A percentile compares a stretch with the other conserved stretches of the same genome.
Evolutionary conservation across 2,113 vertebrate genomes (phyloP).

Genomic region (Propithecus coquereli): DNA sequence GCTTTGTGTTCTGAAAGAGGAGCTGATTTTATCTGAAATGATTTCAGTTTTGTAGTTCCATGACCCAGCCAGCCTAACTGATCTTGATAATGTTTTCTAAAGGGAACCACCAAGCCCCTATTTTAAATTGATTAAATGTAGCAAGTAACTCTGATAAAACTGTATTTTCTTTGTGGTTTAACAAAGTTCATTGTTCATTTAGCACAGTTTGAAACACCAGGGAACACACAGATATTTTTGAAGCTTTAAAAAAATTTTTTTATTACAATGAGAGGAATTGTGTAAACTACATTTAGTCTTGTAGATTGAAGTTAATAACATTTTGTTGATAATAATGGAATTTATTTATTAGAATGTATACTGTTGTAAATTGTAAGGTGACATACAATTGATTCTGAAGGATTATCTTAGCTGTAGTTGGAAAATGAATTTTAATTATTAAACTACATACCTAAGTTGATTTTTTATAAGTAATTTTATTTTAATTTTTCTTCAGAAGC

Average conservation of each 20-base stretch:
- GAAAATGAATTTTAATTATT: conserved; percentile 14
- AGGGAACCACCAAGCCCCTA: background rate
- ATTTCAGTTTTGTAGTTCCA: conserved; percentile 4
- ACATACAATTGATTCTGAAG: conserved; percentile 10
- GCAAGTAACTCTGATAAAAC: conserved; percentile 29
- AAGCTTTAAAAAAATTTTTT: background rate
- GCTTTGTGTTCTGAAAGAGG: conserved; percentile 1
- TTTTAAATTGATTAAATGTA: conserved; percentile 47
- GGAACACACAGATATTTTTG: conserved; percentile 26
- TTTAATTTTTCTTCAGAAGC: conserved; percentile 6
- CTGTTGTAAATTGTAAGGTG: background rate
- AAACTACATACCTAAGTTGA: background rate
- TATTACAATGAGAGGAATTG: conserved; percentile 3
- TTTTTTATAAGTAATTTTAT: background rate
- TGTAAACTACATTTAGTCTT: background rate
- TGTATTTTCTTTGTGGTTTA: conserved; percentile 4
- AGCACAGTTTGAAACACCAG: background rate
- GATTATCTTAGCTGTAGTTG: background rate
- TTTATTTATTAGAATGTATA: conserved; percentile 2
- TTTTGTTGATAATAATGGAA: background rate
- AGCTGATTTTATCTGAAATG: conserved; percentile 35
- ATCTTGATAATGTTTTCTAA: conserved; percentile 13
- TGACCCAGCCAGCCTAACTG: background rate
- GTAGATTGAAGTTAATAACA: background rate
- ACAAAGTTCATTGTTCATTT: conserved; percentile 23